Evolutionary conservation across 2,888 invertebrate species (phyloP), one percentile per base, ranked within the genome.

Genomic region (Netelia melanura): DNA sequence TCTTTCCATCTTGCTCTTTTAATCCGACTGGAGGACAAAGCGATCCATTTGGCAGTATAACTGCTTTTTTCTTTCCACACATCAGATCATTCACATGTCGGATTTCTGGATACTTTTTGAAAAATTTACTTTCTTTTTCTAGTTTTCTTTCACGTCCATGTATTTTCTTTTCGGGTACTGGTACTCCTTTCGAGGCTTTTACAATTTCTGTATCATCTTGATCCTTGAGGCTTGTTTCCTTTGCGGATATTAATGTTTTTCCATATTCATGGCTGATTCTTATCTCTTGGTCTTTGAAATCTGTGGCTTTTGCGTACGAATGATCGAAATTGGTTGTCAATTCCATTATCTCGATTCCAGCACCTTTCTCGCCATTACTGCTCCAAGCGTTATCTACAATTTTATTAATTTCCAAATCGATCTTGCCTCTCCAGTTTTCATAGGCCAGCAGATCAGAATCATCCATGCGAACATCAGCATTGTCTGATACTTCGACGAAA

Each of bases 81-180:
- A 65, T 30, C 17, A 58, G 54, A 2, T 61, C 14, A 58, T 83
- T 83, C 58, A 30, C 56, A 9, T 78, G 83, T 11, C 61, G 58
- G 38, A 83, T 68, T 64, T 83, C 83, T 38, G 72, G 71, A 38
- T 78, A 65, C 25, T 75, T 62, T 65, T 65, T 78, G 61, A 72
- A 81, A 54, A 67, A 75, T 52, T 61, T 81, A 70, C 74, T 81
- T 6, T 64, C 64, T 61, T 78, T 78, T 23, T 17, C 62, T 23
- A 62, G 62, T 23, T 75, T 38, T 67, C 44, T 67, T 68, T 48
- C 17, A 21, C 11, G 48, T 21, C 14, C 48, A 8, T 48, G 23
- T 68, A 21, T 17, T 44, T 62, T 61, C 23, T 21, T 72, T 17
- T 58, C 72, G 25, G 14, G 9, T 30, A 17, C 17, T 17, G 17